These are phyloP conservation scores for Coecobrya sp. DNA, from an alignment of 2,888 invertebrate genomes.

Conservation along the genomic window DNA sequence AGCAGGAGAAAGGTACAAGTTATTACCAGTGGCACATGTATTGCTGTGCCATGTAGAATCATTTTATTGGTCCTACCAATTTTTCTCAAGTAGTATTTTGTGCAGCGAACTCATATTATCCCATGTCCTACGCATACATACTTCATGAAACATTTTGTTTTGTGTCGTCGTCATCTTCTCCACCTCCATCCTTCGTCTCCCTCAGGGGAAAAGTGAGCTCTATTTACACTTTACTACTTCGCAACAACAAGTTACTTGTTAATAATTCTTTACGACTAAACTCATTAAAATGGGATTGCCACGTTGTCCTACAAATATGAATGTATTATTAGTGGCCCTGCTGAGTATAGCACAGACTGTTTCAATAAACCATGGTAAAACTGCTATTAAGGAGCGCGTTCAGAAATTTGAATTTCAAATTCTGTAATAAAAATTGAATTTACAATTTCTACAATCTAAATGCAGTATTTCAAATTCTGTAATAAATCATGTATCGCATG, in stretches of 20 bases:
- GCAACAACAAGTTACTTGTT: constrained; percentile 23
- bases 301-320: constrained; percentile 30
- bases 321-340: not conserved
- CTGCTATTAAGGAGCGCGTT: no score
- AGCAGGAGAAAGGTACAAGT: not conserved
- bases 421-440: no score
- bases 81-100: not conserved
- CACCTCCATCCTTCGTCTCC: not conserved
- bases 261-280: constrained; percentile 40
- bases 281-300: constrained; percentile 54
- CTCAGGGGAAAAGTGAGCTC: not conserved
- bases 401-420: no score
- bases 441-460: no score
- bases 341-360: not conserved
- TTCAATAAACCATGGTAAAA: no score
- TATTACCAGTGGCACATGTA: not conserved
- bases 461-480: no score
- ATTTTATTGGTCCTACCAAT: constrained; percentile 11
- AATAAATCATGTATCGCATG: no score
- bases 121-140: not conserved
- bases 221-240: constrained; percentile 13
- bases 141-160: constrained; percentile 3
- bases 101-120: not conserved
- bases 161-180: not conserved
- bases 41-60: constrained; percentile 24